A percentile compares a stretch with the other conserved stretches of the same genome.
Conservation (phyloP, 2,888 invertebrate species). For the Nomada hirtipes region DNA sequence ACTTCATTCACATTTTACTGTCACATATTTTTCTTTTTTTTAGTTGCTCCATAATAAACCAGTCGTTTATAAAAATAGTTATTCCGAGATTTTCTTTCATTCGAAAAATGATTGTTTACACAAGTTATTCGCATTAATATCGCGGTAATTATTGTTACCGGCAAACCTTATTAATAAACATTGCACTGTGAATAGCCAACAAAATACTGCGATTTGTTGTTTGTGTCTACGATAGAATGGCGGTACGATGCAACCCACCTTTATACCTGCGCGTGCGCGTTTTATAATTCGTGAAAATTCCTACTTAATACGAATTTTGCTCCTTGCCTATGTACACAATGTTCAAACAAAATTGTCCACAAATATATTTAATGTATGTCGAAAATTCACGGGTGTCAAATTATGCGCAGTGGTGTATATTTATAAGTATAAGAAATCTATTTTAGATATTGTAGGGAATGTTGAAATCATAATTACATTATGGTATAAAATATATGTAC, state of each 20-base stretch:
- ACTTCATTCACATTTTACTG: not conserved
- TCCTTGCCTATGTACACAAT: not conserved
- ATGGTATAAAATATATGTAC: too few species aligned
- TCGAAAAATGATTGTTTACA: conserved; percentile 11
- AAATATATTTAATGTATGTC: not conserved
- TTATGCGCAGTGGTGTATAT: not conserved
- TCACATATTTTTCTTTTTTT: conserved; percentile 33
- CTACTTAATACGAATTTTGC: not conserved
- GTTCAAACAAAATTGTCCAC: not conserved
- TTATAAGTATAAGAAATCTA: not conserved
- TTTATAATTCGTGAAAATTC: conserved; percentile 18
- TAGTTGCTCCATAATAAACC: conserved; percentile 4
- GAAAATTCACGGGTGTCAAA: not conserved
- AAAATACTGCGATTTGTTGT: conserved; percentile 27
- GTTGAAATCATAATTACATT: too few species aligned
- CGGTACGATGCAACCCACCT: conserved; percentile 14
- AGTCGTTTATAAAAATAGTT: not conserved
- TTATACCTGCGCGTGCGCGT: conserved; percentile 31
- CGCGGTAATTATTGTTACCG: not conserved
- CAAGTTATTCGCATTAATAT: conserved; percentile 3
- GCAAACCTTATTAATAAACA: not conserved
- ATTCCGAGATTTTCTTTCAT: not conserved
- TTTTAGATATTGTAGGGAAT: not conserved
- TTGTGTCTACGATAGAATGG: conserved; percentile 24
- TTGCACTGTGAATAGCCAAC: not conserved